Evolutionary conservation across 2,797 vertebrate genomes (phyloP), one percentile per base, ranked within the genome.

Genomic region (Schizopygopsis pylzovi): DNA sequence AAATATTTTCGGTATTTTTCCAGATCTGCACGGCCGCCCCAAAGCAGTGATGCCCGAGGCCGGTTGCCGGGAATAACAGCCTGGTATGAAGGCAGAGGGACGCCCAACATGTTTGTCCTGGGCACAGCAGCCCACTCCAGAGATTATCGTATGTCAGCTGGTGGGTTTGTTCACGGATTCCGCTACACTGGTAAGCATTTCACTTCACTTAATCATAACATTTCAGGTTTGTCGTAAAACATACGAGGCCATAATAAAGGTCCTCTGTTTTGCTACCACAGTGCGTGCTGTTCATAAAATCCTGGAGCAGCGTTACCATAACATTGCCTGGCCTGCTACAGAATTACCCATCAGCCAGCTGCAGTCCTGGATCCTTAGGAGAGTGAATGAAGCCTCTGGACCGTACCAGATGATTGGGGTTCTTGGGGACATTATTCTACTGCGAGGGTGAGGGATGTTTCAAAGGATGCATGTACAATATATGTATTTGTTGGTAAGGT

Each of bases 161-260:
- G 98, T 1, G 98, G 98, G 76, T 99, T 99, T 87, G 92, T 99
- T 91, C 98, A 99, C 13, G 98, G 98, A 18, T 99, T 99, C 89
- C 96, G 98, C 41, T 99, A 99, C 91, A 99, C 97, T 92, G 97
- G 98, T 99, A 79, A 95, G 16, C 10, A 25, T 76, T 78, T 25
- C 52, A 9, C 6, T 3, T 22, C 49, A 22, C 49, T n/a, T 37
- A 20, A 22, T 2, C 47, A 68, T n/a, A 22, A 43, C 1, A 20
- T 22, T 71, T 75, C n/a, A 47, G 3, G 2, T 25, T 70, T 49
- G 11, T 65, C 5, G 28, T 15, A 20, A 15, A 39, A 39, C 20
- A 20, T 49, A 15, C 6, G 39, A 45, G 47, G 63, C 49, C 7
- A 59, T 49, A 39, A n/a, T 54, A 10, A 20, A 45, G 37, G 54